Base-by-base conservation (phyloP, 2,888 invertebrate species). In the Elmis aenea region DNA sequence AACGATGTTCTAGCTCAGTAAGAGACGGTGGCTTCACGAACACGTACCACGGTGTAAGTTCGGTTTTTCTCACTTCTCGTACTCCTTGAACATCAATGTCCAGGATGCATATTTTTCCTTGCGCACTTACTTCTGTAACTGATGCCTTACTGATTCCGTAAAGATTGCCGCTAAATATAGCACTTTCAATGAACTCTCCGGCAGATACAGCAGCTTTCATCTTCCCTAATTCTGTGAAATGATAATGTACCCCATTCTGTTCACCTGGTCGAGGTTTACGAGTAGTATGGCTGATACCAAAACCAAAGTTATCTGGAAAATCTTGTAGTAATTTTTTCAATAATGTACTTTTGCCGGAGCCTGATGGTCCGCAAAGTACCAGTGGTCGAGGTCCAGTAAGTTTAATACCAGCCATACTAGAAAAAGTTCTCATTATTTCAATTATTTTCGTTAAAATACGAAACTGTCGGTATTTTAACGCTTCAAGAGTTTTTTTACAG, bases 101-200 rank as follows among this genome's bases (percentile, higher is more conserved):
- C 21, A 55, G 36, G n/a, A 55, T 35, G 29, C 53, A 48, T 3
- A 58, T 46, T 61, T 85, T 85, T 2, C 95, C 95, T 9, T 79
- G 73, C n/a, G 73, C 69, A 42, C 81, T 79, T 1, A 97, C 88
- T 44, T 81, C 80, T 52, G 84, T 77, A 0, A 99, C 89, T 0
- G 95, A 85, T 52, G 74, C 73, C 67, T 90, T 89, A 66, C 96
- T 93, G 27, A 97, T 99, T 26, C 97, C 99, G 70, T 99, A 99
- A 66, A 87, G 72, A 66, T 99, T 99, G 5, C 88, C 92, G 54
- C 95, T 88, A 62, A 93, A 99, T 27, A 76, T 75, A 1, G 97
- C 95, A 43, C 80, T 79, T 70, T 99, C 99, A 38, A 99, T 76
- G 62, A 99, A 99, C 51, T 92, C 87, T 13, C 85, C 85, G 26